Conservation (phyloP, 2,888 invertebrate species). For the Conops quadrifasciatus region DNA sequence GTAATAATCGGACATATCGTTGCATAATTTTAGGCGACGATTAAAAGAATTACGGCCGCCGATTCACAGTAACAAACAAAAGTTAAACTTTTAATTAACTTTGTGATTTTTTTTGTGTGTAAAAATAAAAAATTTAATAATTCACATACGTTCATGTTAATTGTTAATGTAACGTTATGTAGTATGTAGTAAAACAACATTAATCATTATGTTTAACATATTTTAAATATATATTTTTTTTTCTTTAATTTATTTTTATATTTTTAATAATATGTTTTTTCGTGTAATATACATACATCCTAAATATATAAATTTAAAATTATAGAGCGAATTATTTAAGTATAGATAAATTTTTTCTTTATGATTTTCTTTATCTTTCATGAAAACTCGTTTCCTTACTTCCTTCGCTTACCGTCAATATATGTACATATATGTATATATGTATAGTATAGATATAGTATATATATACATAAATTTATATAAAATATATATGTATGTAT, state of each 20-base stretch:
- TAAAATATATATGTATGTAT: slow-evolving; percentile 20
- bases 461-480: slow-evolving; percentile 31
- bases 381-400: not conserved
- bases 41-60: too few species aligned
- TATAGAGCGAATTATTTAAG: slow-evolving; percentile 18
- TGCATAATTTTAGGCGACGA: too few species aligned
- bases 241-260: slow-evolving; percentile 37
- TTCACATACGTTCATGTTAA: too few species aligned
- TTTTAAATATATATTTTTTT: slow-evolving; percentile 42
- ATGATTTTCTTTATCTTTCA: not conserved
- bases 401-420: not conserved
- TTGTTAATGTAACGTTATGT: too few species aligned
- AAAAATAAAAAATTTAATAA: too few species aligned
- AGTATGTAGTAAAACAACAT: slow-evolving; percentile 7
- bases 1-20: too few species aligned
- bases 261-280: slow-evolving; percentile 31
- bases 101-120: too few species aligned
- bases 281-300: slow-evolving; percentile 40
- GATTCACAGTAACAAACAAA: too few species aligned
- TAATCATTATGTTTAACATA: slow-evolving; percentile 38
- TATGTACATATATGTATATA: slow-evolving; percentile 20
- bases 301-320: slow-evolving; percentile 32
- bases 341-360: not conserved
- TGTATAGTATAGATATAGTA: slow-evolving; percentile 7
- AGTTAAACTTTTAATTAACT: too few species aligned